phyloP scores from a whole-genome alignment of 1,140 invertebrate genomes.

The Geopemphigus sp. region DNA sequence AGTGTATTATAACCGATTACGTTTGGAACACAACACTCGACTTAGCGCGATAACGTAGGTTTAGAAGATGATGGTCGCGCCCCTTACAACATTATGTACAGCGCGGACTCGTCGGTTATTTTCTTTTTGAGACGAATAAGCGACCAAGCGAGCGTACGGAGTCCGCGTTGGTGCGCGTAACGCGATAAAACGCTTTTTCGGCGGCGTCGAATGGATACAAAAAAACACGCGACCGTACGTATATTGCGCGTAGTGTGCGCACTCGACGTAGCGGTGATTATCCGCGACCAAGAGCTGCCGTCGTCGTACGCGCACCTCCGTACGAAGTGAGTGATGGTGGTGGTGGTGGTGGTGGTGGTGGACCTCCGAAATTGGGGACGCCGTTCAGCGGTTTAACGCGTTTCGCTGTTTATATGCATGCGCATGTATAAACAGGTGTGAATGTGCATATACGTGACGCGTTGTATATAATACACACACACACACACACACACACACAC shows the following conservation, averaged over 20 bases:
- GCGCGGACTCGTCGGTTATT: neutral
- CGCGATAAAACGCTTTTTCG: slow-evolving; percentile 15
- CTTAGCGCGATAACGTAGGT: slow-evolving; percentile 2
- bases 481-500: no score
- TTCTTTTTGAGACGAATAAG: neutral
- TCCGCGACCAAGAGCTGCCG: neutral
- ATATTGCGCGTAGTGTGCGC: no score
- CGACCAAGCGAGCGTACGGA: neutral
- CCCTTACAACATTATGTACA: no score
- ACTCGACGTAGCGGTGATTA: neutral
- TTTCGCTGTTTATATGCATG: neutral
- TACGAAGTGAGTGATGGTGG: no score
- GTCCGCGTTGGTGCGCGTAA: slow-evolving; percentile 19
- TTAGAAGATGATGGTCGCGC: no score
- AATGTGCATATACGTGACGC: neutral
- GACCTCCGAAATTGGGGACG: neutral
- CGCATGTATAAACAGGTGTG: slow-evolving; percentile 22
- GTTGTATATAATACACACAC: neutral
- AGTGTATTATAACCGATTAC: no score
- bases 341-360: neutral
- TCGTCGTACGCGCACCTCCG: no score
- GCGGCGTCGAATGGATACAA: neutral
- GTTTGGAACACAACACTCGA: slow-evolving; percentile 8
- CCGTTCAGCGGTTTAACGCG: neutral
- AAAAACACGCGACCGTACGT: no score